Evolutionary conservation across 1,140 invertebrate species (phyloP).

Genomic region (Lepidotrigona ventralis): DNA sequence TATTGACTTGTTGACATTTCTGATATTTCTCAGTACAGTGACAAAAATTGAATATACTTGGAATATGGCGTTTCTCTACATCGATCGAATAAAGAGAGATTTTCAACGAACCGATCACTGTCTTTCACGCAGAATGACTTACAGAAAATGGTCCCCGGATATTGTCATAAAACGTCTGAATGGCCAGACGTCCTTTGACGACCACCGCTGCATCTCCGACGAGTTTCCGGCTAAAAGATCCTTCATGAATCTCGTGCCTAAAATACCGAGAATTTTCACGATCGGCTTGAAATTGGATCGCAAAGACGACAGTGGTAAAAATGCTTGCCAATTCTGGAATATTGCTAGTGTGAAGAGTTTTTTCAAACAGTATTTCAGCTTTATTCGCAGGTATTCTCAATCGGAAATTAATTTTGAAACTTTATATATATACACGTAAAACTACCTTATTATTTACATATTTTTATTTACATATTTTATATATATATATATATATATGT

Average conservation of each 20-base stretch:
- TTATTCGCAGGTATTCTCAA: conserved; percentile 42
- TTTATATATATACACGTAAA: no score
- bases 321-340: neutral
- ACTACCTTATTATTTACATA: no score
- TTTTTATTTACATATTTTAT: no score
- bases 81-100: conserved; percentile 51
- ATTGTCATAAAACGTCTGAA: conserved; percentile 15
- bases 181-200: neutral
- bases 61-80: conserved; percentile 36
- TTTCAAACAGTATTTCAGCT: neutral
- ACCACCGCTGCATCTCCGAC: neutral
- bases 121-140: neutral
- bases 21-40: neutral
- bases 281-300: conserved; percentile 46
- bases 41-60: neutral
- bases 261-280: conserved; percentile 51
- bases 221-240: neutral
- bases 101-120: conserved; percentile 30
- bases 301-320: neutral
- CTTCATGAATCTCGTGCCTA: conserved; percentile 7
- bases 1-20: no score
- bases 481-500: no score
- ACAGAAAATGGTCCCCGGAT: conserved; percentile 42
- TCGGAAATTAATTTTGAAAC: no score
- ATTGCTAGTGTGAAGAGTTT: neutral